Percentiles rank a stretch among this genome's conserved stretches.
Evolutionary conservation across 2,797 vertebrate species (phyloP).

Genomic region (Psittacula derbiana): DNA sequence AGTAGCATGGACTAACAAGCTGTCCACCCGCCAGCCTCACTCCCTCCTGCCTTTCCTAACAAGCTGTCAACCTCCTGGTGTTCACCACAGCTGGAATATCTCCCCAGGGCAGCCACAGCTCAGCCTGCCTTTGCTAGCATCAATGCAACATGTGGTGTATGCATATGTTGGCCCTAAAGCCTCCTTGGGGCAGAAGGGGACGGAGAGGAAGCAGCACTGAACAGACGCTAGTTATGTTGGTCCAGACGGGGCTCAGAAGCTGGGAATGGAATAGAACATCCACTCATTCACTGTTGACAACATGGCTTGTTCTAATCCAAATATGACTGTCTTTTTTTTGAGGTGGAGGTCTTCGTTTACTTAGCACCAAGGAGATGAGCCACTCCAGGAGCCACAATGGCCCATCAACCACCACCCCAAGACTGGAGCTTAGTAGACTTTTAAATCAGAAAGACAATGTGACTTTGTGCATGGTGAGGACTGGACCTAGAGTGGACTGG

Average conservation of each 20-base stretch:
- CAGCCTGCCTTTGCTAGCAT: neutral
- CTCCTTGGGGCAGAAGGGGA: neutral
- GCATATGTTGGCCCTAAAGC: neutral
- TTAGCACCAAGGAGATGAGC: neutral
- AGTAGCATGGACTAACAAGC: constrained; percentile 67
- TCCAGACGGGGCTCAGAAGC: neutral
- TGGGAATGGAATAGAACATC: neutral
- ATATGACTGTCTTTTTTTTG: neutral
- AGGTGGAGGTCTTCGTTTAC: neutral
- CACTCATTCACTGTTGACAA: neutral
- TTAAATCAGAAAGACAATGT: neutral
- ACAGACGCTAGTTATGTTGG: neutral
- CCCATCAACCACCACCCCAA: rapidly evolving
- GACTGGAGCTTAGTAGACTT: neutral
- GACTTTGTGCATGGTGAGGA: neutral
- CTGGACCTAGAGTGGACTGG: neutral
- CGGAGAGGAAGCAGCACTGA: neutral
- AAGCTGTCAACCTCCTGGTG: constrained; percentile 3
- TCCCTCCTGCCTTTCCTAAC: constrained; percentile 50
- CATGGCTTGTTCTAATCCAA: neutral
- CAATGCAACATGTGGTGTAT: neutral
- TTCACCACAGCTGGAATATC: neutral
- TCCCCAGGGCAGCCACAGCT: neutral
- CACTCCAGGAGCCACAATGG: neutral
- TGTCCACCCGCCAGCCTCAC: constrained; percentile 43